Evolutionary conservation across 53 echinoderm and acorn worm genomes (phyloP).

Genomic region (Echinarachnius parma): DNA sequence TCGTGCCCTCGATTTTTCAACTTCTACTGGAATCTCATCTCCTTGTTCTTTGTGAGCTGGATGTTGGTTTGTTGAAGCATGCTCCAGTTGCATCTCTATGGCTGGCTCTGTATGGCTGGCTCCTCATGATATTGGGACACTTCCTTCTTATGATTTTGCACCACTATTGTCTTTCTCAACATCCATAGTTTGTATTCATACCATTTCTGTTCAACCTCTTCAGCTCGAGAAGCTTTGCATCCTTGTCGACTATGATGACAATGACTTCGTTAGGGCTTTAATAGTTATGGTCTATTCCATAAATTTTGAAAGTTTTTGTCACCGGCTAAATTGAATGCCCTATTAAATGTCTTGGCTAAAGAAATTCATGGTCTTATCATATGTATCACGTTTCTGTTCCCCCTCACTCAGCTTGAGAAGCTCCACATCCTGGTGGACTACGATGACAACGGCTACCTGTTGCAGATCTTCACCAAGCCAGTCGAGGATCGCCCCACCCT

Average conservation of each 20-base stretch:
- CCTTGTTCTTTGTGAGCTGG: no score
- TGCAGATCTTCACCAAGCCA: conserved; percentile 92
- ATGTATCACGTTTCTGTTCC: neutral
- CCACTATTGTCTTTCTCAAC: neutral
- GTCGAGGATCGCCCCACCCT: conserved; percentile 85
- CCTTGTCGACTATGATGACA: conserved; percentile 87
- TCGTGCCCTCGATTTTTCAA: no score
- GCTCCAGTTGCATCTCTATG: no score
- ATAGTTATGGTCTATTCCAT: no score
- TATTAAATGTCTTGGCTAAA: neutral
- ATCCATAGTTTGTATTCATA: neutral
- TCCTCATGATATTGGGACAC: no score
- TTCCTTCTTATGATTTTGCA: neutral
- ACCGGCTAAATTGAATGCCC: neutral
- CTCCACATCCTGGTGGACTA: conserved; percentile 85
- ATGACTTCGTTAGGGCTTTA: conserved; percentile 44
- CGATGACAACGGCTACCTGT: conserved; percentile 89
- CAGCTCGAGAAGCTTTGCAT: conserved; percentile 67
- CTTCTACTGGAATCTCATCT: no score
- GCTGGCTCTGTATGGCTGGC: no score
- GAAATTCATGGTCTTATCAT: neutral
- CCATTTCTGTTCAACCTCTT: neutral
- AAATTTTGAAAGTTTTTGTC: no score
- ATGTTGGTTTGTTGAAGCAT: no score
- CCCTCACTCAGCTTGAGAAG: conserved; percentile 58